Percentiles rank a stretch among this genome's conserved stretches.
Evolutionary conservation across 2,888 invertebrate genomes (phyloP).

Genomic region (Listrodromus nycthemerus): DNA sequence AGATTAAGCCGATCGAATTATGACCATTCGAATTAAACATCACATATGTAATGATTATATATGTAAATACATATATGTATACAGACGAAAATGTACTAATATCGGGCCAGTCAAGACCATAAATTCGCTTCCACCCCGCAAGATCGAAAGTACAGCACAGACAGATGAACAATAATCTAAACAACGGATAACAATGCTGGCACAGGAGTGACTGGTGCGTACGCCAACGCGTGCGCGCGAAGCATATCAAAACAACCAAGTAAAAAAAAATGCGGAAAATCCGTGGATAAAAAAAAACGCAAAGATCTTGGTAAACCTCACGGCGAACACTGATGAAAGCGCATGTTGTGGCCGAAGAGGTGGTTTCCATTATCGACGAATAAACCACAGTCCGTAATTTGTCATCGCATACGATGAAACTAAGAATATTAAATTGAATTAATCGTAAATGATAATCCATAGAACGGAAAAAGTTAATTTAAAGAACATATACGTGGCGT

Average conservation of each 20-base stretch:
- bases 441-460: constrained; percentile 52
- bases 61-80: constrained; percentile 37
- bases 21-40: constrained; percentile 53
- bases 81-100: constrained; percentile 38
- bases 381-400: constrained; percentile 43
- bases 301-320: constrained; percentile 51
- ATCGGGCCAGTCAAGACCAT: constrained; percentile 52
- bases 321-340: background rate
- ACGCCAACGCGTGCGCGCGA: constrained; percentile 50
- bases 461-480: constrained; percentile 24
- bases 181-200: constrained; percentile 29
- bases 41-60: constrained; percentile 30
- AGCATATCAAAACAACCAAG: constrained; percentile 60
- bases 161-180: constrained; percentile 15
- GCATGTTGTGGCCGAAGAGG: background rate
- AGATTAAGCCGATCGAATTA: constrained; percentile 59
- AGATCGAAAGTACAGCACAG: constrained; percentile 45
- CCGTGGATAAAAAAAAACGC: constrained; percentile 28
- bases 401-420: constrained; percentile 30
- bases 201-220: constrained; percentile 26
- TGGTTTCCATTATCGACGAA: constrained; percentile 15
- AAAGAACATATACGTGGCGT: background rate
- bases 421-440: constrained; percentile 44
- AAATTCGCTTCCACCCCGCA: constrained; percentile 52
- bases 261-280: background rate